These are phyloP conservation scores for Eutolmus rufibarbis DNA, from an alignment of 2,888 invertebrate species.

Conservation along the genomic window DNA sequence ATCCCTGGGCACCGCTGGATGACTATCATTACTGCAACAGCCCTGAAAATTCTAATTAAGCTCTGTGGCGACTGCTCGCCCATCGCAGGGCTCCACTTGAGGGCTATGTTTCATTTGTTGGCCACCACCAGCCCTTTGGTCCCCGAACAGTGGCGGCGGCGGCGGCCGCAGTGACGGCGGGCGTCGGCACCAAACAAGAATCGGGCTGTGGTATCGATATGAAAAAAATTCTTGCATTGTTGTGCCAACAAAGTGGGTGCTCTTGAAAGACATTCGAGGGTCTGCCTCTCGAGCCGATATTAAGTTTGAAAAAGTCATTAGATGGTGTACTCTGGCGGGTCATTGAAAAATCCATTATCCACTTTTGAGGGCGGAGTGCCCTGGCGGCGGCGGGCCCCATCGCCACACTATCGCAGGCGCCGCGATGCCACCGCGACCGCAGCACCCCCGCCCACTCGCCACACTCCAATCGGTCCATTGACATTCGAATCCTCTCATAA, in stretches of 20 bases:
- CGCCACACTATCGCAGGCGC: not conserved
- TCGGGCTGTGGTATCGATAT: conserved; percentile 15
- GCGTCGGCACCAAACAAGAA: not conserved
- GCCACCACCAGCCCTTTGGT: not conserved
- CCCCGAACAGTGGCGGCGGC: not conserved
- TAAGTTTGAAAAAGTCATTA: conserved; percentile 41
- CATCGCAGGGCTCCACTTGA: not conserved
- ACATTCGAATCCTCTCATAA: conserved; percentile 39
- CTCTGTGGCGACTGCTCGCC: not conserved
- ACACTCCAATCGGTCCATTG: not conserved
- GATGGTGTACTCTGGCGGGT: conserved; percentile 33
- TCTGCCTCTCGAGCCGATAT: not conserved
- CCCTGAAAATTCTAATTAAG: not conserved
- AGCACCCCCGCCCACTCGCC: not conserved
- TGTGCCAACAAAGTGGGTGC: conserved; percentile 31
- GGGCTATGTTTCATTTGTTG: not conserved
- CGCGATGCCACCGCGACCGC: not conserved
- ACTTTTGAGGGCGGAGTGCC: conserved; percentile 20
- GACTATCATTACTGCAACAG: not conserved
- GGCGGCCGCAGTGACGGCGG: not conserved
- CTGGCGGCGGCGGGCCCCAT: not conserved
- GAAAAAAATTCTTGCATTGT: conserved; percentile 34
- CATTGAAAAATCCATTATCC: conserved; percentile 40
- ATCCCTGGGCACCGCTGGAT: not conserved
- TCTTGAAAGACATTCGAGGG: conserved; percentile 10